These are phyloP conservation scores for Saguinus midas DNA, from an alignment of 2,113 vertebrate species.

Conservation along the genomic window DNA sequence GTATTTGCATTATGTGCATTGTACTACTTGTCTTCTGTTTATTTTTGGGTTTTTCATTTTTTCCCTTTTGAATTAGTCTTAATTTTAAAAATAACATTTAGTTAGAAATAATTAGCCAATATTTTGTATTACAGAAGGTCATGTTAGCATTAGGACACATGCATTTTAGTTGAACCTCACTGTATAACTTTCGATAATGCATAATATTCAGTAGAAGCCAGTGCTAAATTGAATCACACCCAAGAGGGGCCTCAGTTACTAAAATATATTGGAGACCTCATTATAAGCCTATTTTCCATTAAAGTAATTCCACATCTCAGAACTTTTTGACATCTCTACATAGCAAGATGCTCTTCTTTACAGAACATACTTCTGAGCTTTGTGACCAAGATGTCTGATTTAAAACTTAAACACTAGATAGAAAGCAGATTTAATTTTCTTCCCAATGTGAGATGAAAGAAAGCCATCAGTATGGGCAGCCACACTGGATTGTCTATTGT, in stretches of 20 bases:
- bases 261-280: constrained; percentile 9
- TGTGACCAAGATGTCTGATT: not conserved
- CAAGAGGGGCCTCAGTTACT: not conserved
- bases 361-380: not conserved
- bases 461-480: not conserved
- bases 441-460: not conserved
- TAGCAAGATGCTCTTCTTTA: not conserved
- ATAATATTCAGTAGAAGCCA: not conserved
- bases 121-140: not conserved
- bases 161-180: not conserved
- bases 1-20: not conserved
- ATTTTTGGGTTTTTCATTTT: not conserved
- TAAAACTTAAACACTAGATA: constrained; percentile 4
- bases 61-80: not conserved
- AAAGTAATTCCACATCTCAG: not conserved
- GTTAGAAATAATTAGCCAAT: not conserved
- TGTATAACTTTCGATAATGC: not conserved
- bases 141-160: not conserved
- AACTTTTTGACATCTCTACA: not conserved
- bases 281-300: not conserved
- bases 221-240: not conserved
- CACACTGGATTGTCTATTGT: not conserved
- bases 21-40: not conserved
- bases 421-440: constrained; percentile 43
- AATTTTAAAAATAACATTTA: not conserved